phyloP scores from a whole-genome alignment of 2,797 vertebrate species.

The Tarsius wallacei region DNA sequence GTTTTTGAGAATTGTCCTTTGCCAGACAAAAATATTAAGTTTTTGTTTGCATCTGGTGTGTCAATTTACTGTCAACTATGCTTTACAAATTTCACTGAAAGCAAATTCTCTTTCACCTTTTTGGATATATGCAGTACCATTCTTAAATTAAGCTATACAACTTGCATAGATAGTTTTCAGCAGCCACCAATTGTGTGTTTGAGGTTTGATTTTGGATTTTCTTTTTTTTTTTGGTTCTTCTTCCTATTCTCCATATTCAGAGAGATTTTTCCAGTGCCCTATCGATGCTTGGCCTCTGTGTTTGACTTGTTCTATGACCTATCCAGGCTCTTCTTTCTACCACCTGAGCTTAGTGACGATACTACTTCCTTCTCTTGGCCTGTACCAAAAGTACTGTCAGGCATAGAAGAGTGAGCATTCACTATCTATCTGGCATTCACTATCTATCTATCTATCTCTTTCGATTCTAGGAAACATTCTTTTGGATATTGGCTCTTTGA shows the following conservation, averaged over 20 bases:
- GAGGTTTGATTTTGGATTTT: not conserved
- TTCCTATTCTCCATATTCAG: not conserved
- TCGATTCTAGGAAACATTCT: no score
- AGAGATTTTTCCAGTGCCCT: not conserved
- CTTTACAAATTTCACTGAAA: constrained; percentile 37
- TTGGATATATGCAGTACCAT: not conserved
- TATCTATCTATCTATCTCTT: no score
- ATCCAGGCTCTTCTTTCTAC: not conserved
- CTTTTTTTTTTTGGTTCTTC: not conserved
- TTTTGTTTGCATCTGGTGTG: not conserved
- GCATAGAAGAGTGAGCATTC: not conserved
- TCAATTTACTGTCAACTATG: constrained; percentile 1
- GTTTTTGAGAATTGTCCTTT: constrained; percentile 26
- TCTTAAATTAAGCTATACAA: constrained; percentile 26
- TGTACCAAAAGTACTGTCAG: not conserved
- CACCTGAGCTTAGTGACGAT: not conserved
- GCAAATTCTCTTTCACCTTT: constrained; percentile 5
- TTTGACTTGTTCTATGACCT: not conserved
- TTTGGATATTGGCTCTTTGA: not conserved
- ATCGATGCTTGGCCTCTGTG: not conserved
- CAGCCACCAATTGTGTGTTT: not conserved
- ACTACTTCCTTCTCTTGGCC: no score
- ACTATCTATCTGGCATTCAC: not conserved
- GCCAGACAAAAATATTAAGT: constrained; percentile 8
- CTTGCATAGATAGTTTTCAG: not conserved